A percentile compares a stretch with the other conserved stretches of the same genome.
Conservation (phyloP, 2,113 vertebrate species). For the Procavia capensis region DNA sequence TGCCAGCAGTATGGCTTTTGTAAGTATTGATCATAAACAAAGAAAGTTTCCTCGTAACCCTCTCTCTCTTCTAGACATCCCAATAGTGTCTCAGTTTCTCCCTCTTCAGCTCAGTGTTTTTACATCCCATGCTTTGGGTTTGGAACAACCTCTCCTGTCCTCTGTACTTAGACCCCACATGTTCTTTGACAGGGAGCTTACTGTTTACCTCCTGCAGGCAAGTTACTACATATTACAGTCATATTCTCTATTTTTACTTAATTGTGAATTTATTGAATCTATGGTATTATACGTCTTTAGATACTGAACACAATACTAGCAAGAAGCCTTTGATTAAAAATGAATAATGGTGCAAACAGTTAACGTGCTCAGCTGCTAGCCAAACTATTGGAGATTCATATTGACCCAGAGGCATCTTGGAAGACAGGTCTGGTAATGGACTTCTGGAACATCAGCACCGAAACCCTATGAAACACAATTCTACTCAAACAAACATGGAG, state of each 20-base stretch:
- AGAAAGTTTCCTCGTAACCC: background rate
- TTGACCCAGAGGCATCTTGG: background rate
- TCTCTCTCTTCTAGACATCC: background rate
- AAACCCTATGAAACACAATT: background rate
- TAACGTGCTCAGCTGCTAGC: background rate
- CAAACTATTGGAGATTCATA: background rate
- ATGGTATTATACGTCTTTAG: background rate
- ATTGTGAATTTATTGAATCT: conserved; percentile 8
- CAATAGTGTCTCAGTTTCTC: background rate
- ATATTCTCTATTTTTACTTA: background rate
- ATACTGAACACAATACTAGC: background rate
- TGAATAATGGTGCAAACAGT: background rate
- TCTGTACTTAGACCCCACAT: background rate
- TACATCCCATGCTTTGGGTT: background rate
- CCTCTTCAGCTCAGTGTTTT: background rate
- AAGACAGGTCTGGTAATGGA: background rate
- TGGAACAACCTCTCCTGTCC: background rate
- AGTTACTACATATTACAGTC: background rate
- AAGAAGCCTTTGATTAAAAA: conserved; percentile 4
- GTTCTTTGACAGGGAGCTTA: background rate
- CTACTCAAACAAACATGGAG: background rate
- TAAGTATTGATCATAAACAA: background rate
- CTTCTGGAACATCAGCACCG: background rate
- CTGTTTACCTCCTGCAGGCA: background rate
- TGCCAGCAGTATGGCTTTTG: background rate